Evolutionary conservation across 2,113 vertebrate genomes (phyloP), one percentile per base, ranked within the genome.

Genomic region (Eleginops maclovinus): DNA sequence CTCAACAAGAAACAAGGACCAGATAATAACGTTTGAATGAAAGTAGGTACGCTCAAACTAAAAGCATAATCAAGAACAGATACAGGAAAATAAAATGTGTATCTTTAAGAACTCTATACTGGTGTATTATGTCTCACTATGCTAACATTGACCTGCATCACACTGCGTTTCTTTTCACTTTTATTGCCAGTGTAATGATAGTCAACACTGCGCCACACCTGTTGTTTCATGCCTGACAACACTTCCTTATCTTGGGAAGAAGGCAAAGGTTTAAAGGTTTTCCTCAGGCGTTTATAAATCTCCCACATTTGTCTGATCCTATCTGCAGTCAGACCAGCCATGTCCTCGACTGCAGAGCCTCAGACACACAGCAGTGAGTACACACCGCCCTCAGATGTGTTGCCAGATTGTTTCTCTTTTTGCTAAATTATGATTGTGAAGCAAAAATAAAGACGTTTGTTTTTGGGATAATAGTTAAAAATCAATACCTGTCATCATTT

Each of bases 291-390:
- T 24, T 0, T 78, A 67, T 87, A 91, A 88, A 59, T 44, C 26
- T 15, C 53, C 36, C 56, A 22, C 21, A 13, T 56, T 73, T 41
- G 61, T 76, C 69, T 54, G 36, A 64, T 50, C 9, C 40, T 10
- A 65, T 60, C 21, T 15, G 13, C 75, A 72, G 61, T 81, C 15
- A 22, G 3, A 66, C 47, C 26, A 72, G 60, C 73, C 60, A 92
- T 91, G 91, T 90, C 87, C 64, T 60, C 43, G 51, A 75, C 16
- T 8, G 19, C 36, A 14, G 75, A 80, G 44, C 43, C 63, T 2
- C 62, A 75, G 75, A 68, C 59, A 40, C 40, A 22, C 21, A 76
- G 26, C 70, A 55, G 92, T 93, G 68, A 92, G 92, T 93, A 89
- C 21, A 67, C 41, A n/a, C 11, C 19, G n/a, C 22, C 67, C 69